These are phyloP conservation scores for Papilio dardanus DNA, from an alignment of 1,140 invertebrate genomes.

Conservation along the genomic window DNA sequence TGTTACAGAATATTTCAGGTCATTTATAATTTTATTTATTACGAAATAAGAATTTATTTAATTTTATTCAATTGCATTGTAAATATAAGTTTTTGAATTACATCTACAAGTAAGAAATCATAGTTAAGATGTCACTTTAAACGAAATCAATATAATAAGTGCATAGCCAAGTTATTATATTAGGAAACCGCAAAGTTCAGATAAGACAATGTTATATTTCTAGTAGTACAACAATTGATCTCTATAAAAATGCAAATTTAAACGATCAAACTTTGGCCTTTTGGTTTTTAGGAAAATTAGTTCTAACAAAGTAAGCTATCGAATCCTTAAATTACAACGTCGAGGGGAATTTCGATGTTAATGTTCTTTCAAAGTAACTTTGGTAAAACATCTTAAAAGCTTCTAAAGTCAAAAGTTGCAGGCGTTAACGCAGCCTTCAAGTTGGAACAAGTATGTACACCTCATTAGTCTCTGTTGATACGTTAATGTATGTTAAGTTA, in stretches of 20 bases:
- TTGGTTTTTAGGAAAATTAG: neutral
- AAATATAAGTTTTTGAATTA: no score
- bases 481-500: neutral
- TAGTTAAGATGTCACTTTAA: no score
- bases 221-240: neutral
- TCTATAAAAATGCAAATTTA: neutral
- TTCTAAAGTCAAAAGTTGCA: constrained; percentile 22
- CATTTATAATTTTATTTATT: no score
- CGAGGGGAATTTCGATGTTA: neutral
- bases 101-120: no score
- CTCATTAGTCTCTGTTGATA: constrained; percentile 7
- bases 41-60: no score
- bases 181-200: neutral
- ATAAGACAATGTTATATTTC: neutral
- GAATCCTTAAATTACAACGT: constrained; percentile 3
- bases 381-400: constrained; percentile 25
- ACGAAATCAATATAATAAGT: no score
- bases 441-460: constrained; percentile 3
- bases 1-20: no score
- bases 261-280: neutral
- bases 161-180: no score
- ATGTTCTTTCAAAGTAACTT: constrained; percentile 32
- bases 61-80: no score
- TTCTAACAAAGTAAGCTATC: constrained; percentile 22
- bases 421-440: constrained; percentile 21